phyloP scores from a whole-genome alignment of 2,113 vertebrate genomes.

The Puffinus mauretanicus region DNA sequence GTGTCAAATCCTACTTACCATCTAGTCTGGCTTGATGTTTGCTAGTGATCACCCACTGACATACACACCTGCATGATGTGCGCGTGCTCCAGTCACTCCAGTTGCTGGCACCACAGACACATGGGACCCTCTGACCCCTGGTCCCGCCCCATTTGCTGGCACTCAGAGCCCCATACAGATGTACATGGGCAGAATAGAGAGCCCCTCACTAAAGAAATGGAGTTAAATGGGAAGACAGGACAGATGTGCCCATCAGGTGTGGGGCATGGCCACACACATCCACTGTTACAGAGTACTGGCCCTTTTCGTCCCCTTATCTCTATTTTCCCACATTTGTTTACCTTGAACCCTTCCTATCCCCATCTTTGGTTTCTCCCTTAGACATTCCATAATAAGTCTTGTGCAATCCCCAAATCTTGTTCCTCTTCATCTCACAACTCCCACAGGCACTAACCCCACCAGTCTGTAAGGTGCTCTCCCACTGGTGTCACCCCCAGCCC shows the following conservation, averaged over 20 bases:
- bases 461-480: not conserved
- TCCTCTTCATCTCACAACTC: not conserved
- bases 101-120: not conserved
- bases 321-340: not conserved
- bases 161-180: not conserved
- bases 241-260: not conserved
- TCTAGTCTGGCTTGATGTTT: not conserved
- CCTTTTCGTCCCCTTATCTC: not conserved
- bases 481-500: not conserved
- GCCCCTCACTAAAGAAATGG: not conserved
- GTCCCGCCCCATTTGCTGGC: not conserved
- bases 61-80: too few relatives aligned
- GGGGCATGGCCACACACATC: not conserved
- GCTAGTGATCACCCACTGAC: not conserved
- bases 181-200: not conserved
- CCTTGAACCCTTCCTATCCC: not conserved
- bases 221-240: not conserved
- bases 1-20: not conserved
- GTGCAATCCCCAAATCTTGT: not conserved
- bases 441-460: not conserved
- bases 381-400: not conserved
- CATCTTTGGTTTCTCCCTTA: not conserved
- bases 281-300: not conserved
- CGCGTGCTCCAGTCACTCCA: rapidly evolving
- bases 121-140: rapidly evolving